These are phyloP conservation scores for Lutjanus campechanus DNA, from an alignment of 2,797 vertebrate genomes.

Conservation along the genomic window DNA sequence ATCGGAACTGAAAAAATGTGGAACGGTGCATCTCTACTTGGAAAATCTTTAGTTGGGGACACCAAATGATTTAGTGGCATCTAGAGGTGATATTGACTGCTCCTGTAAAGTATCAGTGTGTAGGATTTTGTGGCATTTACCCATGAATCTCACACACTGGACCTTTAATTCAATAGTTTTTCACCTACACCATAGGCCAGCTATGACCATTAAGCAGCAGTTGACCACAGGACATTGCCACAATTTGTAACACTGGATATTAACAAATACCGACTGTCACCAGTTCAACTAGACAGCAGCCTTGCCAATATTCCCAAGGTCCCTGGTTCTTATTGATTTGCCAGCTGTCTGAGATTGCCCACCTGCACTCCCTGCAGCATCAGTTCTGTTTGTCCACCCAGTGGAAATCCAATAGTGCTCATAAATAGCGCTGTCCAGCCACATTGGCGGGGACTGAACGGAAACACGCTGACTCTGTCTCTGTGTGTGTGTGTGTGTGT, in stretches of 20 bases:
- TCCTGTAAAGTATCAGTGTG: no score
- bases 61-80: no score
- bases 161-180: conserved; percentile 1
- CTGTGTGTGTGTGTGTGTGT: conserved; percentile 12
- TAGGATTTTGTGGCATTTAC: no score
- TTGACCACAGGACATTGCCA: conserved; percentile 30
- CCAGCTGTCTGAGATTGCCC: conserved; percentile 72
- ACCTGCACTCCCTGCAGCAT: conserved; percentile 70
- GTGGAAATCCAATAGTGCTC: conserved; percentile 80
- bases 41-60: no score
- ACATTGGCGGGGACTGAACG: conserved; percentile 53
- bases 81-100: no score
- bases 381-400: conserved; percentile 73
- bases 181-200: conserved; percentile 6
- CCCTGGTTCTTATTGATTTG: conserved; percentile 78
- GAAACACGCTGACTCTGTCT: conserved; percentile 34
- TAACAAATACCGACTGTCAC: conserved; percentile 64
- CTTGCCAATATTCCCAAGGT: conserved; percentile 66
- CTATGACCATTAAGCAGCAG: conserved; percentile 24
- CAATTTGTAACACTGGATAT: conserved; percentile 53
- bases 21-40: no score
- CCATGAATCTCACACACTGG: no score
- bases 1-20: no score
- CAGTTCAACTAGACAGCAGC: conserved; percentile 57
- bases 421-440: conserved; percentile 78